Conservation (phyloP, 2,113 vertebrate genomes). For the Pampusana beccarii region DNA sequence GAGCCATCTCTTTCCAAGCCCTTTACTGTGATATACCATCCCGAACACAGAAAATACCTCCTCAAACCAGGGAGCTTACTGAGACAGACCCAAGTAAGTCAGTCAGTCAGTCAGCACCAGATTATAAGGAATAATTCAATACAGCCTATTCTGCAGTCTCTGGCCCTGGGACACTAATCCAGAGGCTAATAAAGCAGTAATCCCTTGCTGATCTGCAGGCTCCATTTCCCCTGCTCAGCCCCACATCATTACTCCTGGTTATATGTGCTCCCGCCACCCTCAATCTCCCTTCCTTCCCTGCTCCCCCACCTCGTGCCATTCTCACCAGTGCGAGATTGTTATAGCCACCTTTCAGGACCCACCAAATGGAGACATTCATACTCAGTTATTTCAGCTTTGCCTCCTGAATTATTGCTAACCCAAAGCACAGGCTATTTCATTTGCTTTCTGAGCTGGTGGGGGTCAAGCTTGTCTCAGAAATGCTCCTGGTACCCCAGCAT, state of each 20-base stretch:
- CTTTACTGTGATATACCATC: not conserved
- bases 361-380: not conserved
- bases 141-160: not conserved
- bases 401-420: not conserved
- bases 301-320: accelerated
- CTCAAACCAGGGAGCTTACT: not conserved
- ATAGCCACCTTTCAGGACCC: not conserved
- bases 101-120: not conserved
- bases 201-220: not conserved
- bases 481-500: too few species aligned
- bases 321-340: not conserved
- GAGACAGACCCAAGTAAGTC: not conserved
- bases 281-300: not conserved
- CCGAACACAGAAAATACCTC: not conserved
- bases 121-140: constrained; percentile 22
- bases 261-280: not conserved
- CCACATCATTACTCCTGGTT: not conserved
- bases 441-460: not conserved
- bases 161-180: constrained; percentile 37
- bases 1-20: not conserved
- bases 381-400: constrained; percentile 4
- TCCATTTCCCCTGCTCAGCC: not conserved
- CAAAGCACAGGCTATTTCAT: not conserved
- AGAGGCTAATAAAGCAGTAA: constrained; percentile 42
- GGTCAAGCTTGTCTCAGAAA: not conserved